Base-by-base conservation (phyloP, 2,888 invertebrate species). In the Erynnis tages region DNA sequence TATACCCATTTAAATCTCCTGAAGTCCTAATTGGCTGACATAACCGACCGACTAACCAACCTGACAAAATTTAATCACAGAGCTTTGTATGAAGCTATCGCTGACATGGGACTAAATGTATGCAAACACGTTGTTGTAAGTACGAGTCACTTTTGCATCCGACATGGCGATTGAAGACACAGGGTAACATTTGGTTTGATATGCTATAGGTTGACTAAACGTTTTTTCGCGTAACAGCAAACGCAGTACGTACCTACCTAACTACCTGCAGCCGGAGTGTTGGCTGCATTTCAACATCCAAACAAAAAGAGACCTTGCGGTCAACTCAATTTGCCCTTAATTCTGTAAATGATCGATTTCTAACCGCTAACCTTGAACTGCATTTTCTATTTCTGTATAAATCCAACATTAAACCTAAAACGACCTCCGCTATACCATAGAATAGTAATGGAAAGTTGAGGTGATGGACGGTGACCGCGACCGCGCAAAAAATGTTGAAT, bases 271-370 rank as follows among this genome's bases (percentile, higher is more conserved):
- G 6, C 16, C 29, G 21, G 17, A 55, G 47, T 53, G 56, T 55
- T 54, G 48, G 17, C 35, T 16, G 41, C 47, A 72, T 84, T 83
- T 76, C 83, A 59, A 79, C 70, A 84, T 56, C 29, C 13, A 27
- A 54, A 64, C 78, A 86, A 85, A 86, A 84, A 83, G 56, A 62
- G 76, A 72, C 86, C 86, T 88, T 83, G 86, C 70, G 71, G 73
- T 68, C 65, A 62, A 57, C 54, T 50, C 67, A 72, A 67, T 56
- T 64, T 63, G 81, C 82, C 83, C 84, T 85, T 80, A 76, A 69
- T 75, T 79, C 76, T 74, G 73, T 75, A 68, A 66, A 55, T 58
- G 35, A 61, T 66, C 73, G 85, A 82, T 86, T 87, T 87, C 85
- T 82, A 82, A 69, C 65, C 54, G 58, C 59, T 55, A 62, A 63